Base-by-base conservation (phyloP, 2,888 invertebrate species). In the Panzeria rudis region DNA sequence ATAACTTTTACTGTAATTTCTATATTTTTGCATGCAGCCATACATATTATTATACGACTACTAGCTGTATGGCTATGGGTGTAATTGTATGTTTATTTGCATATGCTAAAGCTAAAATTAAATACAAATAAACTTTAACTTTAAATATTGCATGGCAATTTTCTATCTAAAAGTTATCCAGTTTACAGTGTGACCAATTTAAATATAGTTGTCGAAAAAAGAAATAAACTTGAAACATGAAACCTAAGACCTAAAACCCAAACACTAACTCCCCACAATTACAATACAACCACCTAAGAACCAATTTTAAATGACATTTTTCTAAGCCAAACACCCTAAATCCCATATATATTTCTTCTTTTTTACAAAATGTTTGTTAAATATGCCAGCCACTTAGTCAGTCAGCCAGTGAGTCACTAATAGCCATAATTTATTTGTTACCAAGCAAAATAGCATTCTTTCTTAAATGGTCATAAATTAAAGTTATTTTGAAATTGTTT, bases 131-230 rank as follows among this genome's bases (percentile, higher is more conserved):
- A 62, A 76, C 75, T 69, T 68, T 69, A 61, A 68, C 52, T 76
- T 71, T 71, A 62, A 82, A 52, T 54, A 44, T 71, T 52, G 41
- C 76, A 52, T 79, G 56, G 44, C 81, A 78, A 86, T 87, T 84
- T 86, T 76, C 52, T 85, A 86, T 86, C 71, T 73, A 64, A 80
- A 84, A 86, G 79, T 85, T 85, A 86, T 87, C 79, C 83, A 79
- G 78, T 66, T 86, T 86, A 84, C 76, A 73, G 56, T 68, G 54
- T 79, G 76, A 76, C 66, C 72, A 72, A 50, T 41, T 78, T 41
- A 52, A 71, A 61, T 68, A 35, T 50, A 38, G 20, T 13, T 52
- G n/a, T 15, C 8, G n/a, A 25, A 50, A 38, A 11, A 38, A 38
- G 11, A 3, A 38, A 38, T 64, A n/a, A 62, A 75, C 41, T 41